Conservation (phyloP, 1,140 invertebrate genomes). For the Cherax quadricarinatus region DNA sequence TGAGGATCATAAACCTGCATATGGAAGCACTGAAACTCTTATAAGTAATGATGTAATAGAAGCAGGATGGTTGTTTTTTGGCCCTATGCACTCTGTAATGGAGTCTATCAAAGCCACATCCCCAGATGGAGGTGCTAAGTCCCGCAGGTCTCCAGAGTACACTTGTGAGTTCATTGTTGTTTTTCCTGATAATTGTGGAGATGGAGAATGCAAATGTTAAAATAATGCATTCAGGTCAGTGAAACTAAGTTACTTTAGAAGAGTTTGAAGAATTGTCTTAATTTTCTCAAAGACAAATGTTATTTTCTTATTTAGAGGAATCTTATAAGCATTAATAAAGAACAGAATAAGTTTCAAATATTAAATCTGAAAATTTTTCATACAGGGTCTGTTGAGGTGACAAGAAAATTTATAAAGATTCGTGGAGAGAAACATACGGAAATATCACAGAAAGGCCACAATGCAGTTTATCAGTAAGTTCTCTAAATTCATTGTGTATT, state of each 20-base stretch:
- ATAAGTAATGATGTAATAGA: conserved; percentile 23
- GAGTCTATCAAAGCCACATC: conserved; percentile 73
- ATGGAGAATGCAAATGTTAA: too few species aligned
- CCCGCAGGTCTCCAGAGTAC: conserved; percentile 80
- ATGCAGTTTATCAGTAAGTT: conserved; percentile 73
- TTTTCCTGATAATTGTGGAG: conserved; percentile 79
- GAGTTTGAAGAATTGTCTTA: too few species aligned
- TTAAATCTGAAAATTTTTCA: conserved; percentile 20
- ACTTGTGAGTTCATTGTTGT: conserved; percentile 80
- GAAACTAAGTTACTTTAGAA: too few species aligned
- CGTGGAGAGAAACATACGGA: conserved; percentile 69
- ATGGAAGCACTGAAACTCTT: not conserved
- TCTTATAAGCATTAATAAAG: too few species aligned
- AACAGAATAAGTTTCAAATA: not conserved
- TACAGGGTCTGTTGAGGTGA: conserved; percentile 73
- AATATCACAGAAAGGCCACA: conserved; percentile 71
- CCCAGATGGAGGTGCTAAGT: conserved; percentile 76
- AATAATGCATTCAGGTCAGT: too few species aligned
- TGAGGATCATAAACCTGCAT: conserved; percentile 22
- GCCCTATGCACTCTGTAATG: conserved; percentile 68
- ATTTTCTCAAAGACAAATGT: too few species aligned
- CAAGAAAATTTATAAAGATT: conserved; percentile 67
- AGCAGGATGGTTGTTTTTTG: conserved; percentile 43
- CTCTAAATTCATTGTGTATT: not conserved
- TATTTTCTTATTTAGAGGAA: too few species aligned